Evolutionary conservation across 2,888 invertebrate species (phyloP).

Genomic region (Hylaea fasciaria): DNA sequence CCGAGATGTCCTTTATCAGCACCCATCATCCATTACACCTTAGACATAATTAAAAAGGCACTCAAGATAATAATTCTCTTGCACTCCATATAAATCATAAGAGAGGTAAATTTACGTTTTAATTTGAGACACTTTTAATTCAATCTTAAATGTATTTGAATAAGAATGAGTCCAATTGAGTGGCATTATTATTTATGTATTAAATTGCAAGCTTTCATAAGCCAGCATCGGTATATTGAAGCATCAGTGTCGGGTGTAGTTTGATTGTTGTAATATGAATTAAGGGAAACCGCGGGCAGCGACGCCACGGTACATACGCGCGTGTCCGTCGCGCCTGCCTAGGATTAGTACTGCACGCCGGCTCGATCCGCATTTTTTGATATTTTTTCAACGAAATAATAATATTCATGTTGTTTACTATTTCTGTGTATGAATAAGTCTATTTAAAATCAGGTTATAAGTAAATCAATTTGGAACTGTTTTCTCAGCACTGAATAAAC

Average conservation of each 20-base stretch:
- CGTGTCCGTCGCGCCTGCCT: slow-evolving; percentile 40
- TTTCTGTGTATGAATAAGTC: slow-evolving; percentile 76
- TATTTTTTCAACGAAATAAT: slow-evolving; percentile 80
- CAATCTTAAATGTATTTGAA: slow-evolving; percentile 69
- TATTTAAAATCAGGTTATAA: slow-evolving; percentile 82
- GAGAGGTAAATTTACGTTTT: slow-evolving; percentile 71
- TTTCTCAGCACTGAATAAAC: slow-evolving; percentile 71
- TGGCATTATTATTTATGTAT: slow-evolving; percentile 68
- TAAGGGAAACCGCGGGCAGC: slow-evolving; percentile 64
- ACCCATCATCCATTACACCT: not conserved
- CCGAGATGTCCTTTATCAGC: not conserved
- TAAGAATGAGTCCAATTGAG: slow-evolving; percentile 79
- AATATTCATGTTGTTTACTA: slow-evolving; percentile 75
- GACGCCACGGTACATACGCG: slow-evolving; percentile 31
- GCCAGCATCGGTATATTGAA: slow-evolving; percentile 72
- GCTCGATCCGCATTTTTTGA: slow-evolving; percentile 77
- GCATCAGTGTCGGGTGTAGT: slow-evolving; percentile 60
- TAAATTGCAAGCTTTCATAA: slow-evolving; percentile 73
- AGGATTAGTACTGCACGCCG: slow-evolving; percentile 67
- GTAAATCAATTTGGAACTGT: slow-evolving; percentile 82
- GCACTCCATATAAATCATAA: slow-evolving; percentile 65
- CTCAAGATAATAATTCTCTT: slow-evolving; percentile 50
- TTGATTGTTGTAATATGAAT: slow-evolving; percentile 68
- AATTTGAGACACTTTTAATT: slow-evolving; percentile 72
- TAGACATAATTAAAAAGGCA: not conserved